Conservation (phyloP, 2,113 vertebrate species). For the Leucopsar rothschildi region DNA sequence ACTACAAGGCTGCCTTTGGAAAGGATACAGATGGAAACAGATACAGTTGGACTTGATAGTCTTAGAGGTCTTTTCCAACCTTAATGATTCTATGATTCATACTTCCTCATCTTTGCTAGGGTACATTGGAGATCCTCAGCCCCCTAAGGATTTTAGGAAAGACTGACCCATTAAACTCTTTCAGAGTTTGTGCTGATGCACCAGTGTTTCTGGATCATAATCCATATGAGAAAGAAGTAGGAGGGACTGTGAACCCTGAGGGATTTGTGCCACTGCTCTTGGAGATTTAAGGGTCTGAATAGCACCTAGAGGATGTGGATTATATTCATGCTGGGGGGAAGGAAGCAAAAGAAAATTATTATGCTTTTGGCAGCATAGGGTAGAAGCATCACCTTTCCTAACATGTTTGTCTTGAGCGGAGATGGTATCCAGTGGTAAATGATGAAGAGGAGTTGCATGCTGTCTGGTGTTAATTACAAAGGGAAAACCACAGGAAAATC, state of each 20-base stretch:
- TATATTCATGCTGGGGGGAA: not conserved
- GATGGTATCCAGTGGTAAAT: not conserved
- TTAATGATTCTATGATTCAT: not conserved
- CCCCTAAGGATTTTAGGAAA: not conserved
- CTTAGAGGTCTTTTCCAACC: not conserved
- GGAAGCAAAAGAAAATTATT: not conserved
- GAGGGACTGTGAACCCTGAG: not conserved
- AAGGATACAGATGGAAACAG: not conserved
- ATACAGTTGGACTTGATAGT: rapidly evolving
- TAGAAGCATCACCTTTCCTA: conserved; percentile 11
- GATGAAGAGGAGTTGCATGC: not conserved
- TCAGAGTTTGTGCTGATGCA: not conserved
- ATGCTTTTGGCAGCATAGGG: not conserved
- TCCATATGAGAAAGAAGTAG: not conserved
- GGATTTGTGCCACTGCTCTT: not conserved
- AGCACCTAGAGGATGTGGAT: not conserved
- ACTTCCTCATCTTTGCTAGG: not conserved
- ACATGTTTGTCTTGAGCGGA: not conserved
- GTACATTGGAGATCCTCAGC: not conserved
- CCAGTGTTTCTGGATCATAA: not conserved
- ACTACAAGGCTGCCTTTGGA: not conserved
- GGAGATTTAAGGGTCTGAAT: not conserved
- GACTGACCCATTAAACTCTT: not conserved
- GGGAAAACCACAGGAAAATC: conserved; percentile 31
- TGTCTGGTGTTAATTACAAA: conserved; percentile 56